Percentiles rank a stretch among this genome's conserved stretches.
Evolutionary conservation across 2,113 vertebrate genomes (phyloP).

Genomic region (Mandrillus leucophaeus): DNA sequence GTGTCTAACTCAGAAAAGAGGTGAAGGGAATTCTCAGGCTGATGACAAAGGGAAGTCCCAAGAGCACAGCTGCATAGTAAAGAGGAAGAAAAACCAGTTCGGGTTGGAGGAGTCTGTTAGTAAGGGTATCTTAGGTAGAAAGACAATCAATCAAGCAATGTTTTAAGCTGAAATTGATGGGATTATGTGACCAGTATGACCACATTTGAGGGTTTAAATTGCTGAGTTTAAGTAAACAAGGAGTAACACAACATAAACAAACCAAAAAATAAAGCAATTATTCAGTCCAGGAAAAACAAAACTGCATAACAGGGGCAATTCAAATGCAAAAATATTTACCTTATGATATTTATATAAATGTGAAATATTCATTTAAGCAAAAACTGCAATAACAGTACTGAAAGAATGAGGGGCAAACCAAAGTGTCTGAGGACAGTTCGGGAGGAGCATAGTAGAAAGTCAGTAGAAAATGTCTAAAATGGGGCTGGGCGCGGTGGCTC

Average conservation of each 20-base stretch:
- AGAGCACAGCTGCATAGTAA: neutral
- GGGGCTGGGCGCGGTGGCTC: too few relatives aligned
- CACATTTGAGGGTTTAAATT: neutral
- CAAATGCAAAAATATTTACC: neutral
- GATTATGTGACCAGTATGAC: neutral
- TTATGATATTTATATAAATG: neutral
- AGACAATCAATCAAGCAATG: neutral
- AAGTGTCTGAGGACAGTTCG: neutral
- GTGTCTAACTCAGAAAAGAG: neutral
- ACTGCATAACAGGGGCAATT: neutral
- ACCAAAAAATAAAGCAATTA: constrained; percentile 1
- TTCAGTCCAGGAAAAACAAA: constrained; percentile 22
- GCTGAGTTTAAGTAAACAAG: neutral
- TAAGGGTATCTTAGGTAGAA: neutral
- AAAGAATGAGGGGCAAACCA: neutral
- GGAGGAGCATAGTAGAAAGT: neutral
- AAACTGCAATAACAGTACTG: neutral
- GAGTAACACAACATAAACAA: neutral
- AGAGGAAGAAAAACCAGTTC: neutral
- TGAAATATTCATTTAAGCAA: neutral
- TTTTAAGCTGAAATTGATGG: neutral
- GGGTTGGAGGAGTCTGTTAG: neutral
- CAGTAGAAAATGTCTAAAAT: neutral
- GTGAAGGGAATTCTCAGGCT: neutral
- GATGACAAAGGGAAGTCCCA: neutral